Percentiles rank a stretch among this genome's conserved stretches.
Evolutionary conservation across 2,113 vertebrate genomes (phyloP).

Genomic region (Tragelaphus scriptus): DNA sequence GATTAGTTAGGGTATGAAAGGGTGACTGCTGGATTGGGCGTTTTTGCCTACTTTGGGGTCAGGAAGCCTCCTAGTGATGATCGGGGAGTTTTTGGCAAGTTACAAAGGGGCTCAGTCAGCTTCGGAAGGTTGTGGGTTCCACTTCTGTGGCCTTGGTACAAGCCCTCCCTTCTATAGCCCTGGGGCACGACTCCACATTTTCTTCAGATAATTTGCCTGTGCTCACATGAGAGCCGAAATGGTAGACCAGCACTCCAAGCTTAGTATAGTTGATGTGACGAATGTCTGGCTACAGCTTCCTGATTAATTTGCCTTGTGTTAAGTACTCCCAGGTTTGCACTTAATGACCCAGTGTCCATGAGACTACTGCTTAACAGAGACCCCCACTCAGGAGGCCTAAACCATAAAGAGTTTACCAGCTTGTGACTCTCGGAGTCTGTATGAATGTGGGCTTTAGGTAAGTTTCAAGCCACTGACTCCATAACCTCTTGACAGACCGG

Average conservation of each 20-base stretch:
- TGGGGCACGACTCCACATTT: not conserved
- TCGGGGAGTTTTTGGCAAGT: not conserved
- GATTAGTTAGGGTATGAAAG: not conserved
- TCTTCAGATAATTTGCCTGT: not conserved
- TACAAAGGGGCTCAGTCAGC: not conserved
- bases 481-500: not conserved
- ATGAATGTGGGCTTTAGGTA: not conserved
- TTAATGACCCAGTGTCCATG: not conserved
- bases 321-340: not conserved
- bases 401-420: not conserved
- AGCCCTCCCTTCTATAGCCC: not conserved
- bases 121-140: not conserved
- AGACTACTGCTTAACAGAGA: not conserved
- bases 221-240: not conserved
- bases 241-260: not conserved
- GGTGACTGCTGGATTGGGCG: not conserved
- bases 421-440: not conserved
- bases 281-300: not conserved
- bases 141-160: not conserved
- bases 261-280: rapidly evolving
- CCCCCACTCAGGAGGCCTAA: not conserved
- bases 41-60: not conserved
- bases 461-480: not conserved
- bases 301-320: not conserved
- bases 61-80: not conserved